These are phyloP conservation scores for Luscinia megarhynchos DNA, from an alignment of 2,797 vertebrate genomes.

Conservation along the genomic window DNA sequence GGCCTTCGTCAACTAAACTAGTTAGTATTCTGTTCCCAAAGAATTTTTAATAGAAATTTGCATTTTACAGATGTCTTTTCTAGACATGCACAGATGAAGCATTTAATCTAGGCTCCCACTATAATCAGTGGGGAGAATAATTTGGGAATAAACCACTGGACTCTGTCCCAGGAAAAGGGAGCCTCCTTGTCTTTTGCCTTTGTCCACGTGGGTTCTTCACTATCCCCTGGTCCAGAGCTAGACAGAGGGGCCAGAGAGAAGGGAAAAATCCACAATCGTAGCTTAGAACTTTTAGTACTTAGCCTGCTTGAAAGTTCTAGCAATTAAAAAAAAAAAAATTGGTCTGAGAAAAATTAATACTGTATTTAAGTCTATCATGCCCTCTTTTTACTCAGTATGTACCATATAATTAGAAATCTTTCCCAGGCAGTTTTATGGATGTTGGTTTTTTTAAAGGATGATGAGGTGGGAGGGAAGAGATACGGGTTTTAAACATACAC, in stretches of 20 bases:
- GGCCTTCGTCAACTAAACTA: not conserved
- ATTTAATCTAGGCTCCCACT: not conserved
- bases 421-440: not conserved
- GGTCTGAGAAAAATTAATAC: not conserved
- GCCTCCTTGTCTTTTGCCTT: too few species aligned
- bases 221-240: too few species aligned
- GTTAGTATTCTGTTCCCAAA: not conserved
- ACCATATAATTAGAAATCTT: not conserved
- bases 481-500: not conserved
- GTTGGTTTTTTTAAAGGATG: not conserved
- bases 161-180: too few species aligned
- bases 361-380: not conserved
- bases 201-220: too few species aligned
- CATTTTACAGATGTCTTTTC: not conserved
- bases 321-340: not conserved
- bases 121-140: not conserved
- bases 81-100: not conserved
- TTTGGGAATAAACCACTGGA: too few species aligned
- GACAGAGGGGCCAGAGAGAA: too few species aligned
- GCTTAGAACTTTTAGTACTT: not conserved
- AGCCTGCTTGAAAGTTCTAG: not conserved
- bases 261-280: not conserved
- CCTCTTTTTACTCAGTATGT: not conserved
- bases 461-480: not conserved
- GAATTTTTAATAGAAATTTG: not conserved